phyloP scores from a whole-genome alignment of 2,113 vertebrate species.

The Dolichotis patagonum region DNA sequence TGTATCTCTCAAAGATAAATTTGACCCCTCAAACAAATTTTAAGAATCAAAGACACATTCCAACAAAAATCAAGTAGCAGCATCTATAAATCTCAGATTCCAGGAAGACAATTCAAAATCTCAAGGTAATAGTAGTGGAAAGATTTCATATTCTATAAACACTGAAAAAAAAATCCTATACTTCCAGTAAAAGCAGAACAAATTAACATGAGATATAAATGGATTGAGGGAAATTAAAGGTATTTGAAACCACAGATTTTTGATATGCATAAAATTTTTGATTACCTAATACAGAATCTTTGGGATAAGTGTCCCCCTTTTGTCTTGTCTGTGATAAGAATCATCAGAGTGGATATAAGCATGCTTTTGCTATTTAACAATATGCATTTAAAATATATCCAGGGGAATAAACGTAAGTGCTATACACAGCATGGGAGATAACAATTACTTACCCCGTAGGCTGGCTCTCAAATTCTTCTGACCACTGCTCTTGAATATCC shows the following conservation, averaged over 20 bases:
- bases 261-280: constrained; percentile 17
- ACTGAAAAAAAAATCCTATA: not conserved
- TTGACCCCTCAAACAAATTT: not conserved
- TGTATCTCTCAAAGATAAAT: constrained; percentile 36
- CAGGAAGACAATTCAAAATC: not conserved
- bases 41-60: constrained; percentile 47
- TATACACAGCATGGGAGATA: not conserved
- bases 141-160: constrained; percentile 5
- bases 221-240: constrained; percentile 33
- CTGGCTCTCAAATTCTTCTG: constrained; percentile 97
- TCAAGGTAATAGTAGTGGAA: constrained; percentile 21
- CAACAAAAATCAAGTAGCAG: not conserved
- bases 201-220: constrained; percentile 17
- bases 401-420: constrained; percentile 52
- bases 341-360: not conserved
- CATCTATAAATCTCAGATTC: constrained; percentile 25
- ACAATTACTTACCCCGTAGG: constrained; percentile 91
- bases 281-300: constrained; percentile 46
- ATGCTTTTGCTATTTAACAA: constrained; percentile 53
- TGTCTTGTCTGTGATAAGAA: constrained; percentile 6
- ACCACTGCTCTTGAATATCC: constrained; percentile 95
- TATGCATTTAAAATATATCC: constrained; percentile 58
- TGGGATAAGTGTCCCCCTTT: constrained; percentile 3
- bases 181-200: constrained; percentile 33
- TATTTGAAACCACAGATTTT: constrained; percentile 27